Evolutionary conservation across 2,113 vertebrate genomes (phyloP).

Genomic region (Melanerpes formicivorus): DNA sequence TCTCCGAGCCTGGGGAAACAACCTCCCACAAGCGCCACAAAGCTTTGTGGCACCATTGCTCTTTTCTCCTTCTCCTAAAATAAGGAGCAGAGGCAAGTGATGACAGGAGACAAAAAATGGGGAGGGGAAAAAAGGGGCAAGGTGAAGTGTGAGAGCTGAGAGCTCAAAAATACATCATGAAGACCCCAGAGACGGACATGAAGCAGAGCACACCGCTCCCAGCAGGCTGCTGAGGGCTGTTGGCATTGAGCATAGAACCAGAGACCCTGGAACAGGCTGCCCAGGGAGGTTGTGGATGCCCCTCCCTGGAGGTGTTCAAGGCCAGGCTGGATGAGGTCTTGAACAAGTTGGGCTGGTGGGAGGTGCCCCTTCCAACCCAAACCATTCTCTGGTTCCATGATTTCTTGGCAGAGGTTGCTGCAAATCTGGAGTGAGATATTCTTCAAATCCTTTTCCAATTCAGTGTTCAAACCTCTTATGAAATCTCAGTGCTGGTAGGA

Average conservation of each 20-base stretch:
- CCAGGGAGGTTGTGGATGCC: too few relatives aligned
- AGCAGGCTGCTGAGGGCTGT: background rate
- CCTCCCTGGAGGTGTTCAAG: too few relatives aligned
- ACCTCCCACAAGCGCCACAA: conserved; percentile 34
- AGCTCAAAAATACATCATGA: background rate
- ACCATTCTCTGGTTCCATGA: too few relatives aligned
- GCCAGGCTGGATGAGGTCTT: too few relatives aligned
- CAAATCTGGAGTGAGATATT: background rate
- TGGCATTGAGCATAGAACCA: too few relatives aligned
- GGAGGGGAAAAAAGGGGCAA: background rate
- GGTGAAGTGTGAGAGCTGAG: background rate
- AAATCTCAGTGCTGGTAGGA: background rate
- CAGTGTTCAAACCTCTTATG: background rate
- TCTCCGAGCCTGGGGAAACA: conserved; percentile 42
- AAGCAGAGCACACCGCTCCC: background rate
- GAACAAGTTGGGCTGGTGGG: too few relatives aligned
- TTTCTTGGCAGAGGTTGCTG: background rate
- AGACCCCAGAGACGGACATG: background rate
- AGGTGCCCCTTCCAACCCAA: too few relatives aligned
- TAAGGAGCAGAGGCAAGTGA: background rate
- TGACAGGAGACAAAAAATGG: background rate
- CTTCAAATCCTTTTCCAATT: background rate
- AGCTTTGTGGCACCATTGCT: conserved; percentile 38
- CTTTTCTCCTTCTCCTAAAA: background rate
- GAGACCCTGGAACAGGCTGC: too few relatives aligned